These are phyloP conservation scores for Geotrupes spiniger DNA, from an alignment of 2,888 invertebrate species.

Conservation along the genomic window DNA sequence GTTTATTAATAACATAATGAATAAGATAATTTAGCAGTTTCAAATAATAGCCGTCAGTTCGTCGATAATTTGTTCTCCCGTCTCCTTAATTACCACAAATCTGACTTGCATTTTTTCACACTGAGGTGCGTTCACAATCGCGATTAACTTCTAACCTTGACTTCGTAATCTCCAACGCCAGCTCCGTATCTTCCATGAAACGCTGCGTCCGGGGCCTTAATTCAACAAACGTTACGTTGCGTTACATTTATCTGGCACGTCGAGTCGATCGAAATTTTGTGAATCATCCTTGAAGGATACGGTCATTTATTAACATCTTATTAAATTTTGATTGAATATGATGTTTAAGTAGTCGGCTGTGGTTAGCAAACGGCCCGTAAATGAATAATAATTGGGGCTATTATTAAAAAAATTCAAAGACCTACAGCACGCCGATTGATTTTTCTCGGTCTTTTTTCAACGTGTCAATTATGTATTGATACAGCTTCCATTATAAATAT, in stretches of 20 bases:
- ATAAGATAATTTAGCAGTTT: slow-evolving; percentile 37
- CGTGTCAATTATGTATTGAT: slow-evolving; percentile 13
- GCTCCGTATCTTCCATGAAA: no score
- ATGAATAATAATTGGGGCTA: slow-evolving; percentile 25
- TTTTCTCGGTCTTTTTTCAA: slow-evolving; percentile 5
- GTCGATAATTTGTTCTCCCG: slow-evolving; percentile 28
- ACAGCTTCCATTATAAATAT: slow-evolving; percentile 6
- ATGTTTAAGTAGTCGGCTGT: slow-evolving; percentile 20
- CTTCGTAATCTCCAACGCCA: no score
- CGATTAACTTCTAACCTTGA: no score
- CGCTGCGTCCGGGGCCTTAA: no score
- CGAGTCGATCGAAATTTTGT: background rate
- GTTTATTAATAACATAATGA: slow-evolving; percentile 39
- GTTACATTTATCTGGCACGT: background rate
- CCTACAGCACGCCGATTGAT: slow-evolving; percentile 19
- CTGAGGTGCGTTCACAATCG: slow-evolving; percentile 5
- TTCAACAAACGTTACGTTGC: no score
- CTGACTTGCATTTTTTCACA: slow-evolving; percentile 16
- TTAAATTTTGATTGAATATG: slow-evolving; percentile 23
- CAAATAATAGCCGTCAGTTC: slow-evolving; percentile 28
- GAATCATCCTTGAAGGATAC: slow-evolving; percentile 15
- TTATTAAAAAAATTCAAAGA: slow-evolving; percentile 20
- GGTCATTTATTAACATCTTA: slow-evolving; percentile 27
- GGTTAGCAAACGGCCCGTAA: slow-evolving; percentile 13
- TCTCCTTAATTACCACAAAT: slow-evolving; percentile 19